Conservation (phyloP, 2,113 vertebrate genomes). For the Heterocephalus glaber region DNA sequence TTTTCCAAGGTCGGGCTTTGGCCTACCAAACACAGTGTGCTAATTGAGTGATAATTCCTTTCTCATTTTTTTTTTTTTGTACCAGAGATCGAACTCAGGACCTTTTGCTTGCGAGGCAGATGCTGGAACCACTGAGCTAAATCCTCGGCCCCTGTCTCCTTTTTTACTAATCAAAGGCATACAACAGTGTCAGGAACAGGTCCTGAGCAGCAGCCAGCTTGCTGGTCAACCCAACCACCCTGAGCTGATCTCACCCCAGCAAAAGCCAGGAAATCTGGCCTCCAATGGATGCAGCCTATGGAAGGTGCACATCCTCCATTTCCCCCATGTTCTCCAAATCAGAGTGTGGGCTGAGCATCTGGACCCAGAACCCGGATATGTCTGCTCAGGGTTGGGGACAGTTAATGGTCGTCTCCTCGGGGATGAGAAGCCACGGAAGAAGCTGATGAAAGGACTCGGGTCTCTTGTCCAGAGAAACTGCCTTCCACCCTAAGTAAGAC, state of each 20-base stretch:
- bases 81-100: no score
- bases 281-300: neutral
- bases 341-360: neutral
- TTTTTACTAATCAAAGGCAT: slow-evolving; percentile 21
- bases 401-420: neutral
- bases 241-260: neutral
- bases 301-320: neutral
- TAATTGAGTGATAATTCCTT: slow-evolving; percentile 23
- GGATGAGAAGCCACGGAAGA: neutral
- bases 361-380: no score
- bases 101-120: no score
- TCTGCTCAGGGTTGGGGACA: neutral
- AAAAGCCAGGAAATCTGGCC: neutral
- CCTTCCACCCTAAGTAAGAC: neutral
- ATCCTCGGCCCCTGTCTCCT: neutral
- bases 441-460: neutral
- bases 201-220: neutral
- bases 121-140: no score
- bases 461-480: neutral
- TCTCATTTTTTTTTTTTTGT: no score
- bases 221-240: neutral
- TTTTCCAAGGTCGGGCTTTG: neutral
- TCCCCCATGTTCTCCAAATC: neutral
- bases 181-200: neutral
- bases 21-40: neutral